Evolutionary conservation across 1,140 invertebrate genomes (phyloP).

Genomic region (Drosophila oshimai): DNA sequence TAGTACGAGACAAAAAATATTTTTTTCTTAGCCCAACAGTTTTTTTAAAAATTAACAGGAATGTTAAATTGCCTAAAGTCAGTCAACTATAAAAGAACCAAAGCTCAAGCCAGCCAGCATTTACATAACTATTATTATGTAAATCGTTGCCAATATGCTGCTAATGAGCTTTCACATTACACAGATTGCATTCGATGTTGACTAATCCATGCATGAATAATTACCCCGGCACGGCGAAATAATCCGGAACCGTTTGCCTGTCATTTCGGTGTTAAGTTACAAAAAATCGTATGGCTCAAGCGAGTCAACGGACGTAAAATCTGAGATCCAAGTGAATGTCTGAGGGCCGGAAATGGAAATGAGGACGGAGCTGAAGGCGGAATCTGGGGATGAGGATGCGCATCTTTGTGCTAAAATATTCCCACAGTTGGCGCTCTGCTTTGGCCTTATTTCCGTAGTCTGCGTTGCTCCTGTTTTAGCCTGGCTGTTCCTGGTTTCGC

Average conservation of each 20-base stretch:
- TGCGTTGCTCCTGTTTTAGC: neutral
- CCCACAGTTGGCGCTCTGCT: constrained; percentile 19
- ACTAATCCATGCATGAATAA: constrained; percentile 48
- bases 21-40: too few species aligned
- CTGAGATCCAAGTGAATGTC: constrained; percentile 12
- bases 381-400: neutral
- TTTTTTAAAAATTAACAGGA: too few species aligned
- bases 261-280: constrained; percentile 21
- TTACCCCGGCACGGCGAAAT: constrained; percentile 14
- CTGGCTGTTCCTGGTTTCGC: constrained; percentile 1
- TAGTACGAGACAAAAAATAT: too few species aligned
- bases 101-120: neutral
- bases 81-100: neutral
- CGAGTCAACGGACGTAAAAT: constrained; percentile 18
- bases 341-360: constrained; percentile 27
- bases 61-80: too few species aligned
- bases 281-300: constrained; percentile 22
- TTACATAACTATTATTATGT: constrained; percentile 38
- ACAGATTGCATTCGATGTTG: constrained; percentile 30
- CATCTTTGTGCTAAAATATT: constrained; percentile 32
- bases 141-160: constrained; percentile 34
- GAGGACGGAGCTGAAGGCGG: constrained; percentile 6
- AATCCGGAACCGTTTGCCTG: constrained; percentile 28
- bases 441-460: constrained; percentile 6
- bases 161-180: constrained; percentile 44